These are phyloP conservation scores for Crocodylus rhombifer DNA, from an alignment of 2,797 vertebrate species.

Conservation along the genomic window DNA sequence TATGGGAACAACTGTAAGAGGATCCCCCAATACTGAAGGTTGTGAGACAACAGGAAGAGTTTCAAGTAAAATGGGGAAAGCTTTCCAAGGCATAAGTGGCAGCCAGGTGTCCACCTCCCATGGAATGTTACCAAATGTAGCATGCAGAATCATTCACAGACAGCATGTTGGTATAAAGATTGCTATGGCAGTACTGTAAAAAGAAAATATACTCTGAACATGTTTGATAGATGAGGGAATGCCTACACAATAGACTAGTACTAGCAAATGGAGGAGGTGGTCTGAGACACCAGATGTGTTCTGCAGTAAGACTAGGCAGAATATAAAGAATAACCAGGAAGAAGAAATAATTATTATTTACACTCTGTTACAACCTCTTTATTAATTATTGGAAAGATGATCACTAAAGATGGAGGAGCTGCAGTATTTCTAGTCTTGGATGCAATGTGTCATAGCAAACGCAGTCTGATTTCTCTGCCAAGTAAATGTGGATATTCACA, in stretches of 20 bases:
- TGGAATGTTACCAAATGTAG: neutral
- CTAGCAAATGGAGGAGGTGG: conserved; percentile 13
- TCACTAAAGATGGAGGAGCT: neutral
- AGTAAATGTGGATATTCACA: neutral
- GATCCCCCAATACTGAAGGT: conserved; percentile 14
- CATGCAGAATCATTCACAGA: conserved; percentile 20
- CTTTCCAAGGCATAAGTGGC: neutral
- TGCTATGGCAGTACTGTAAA: neutral
- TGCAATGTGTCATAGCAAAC: neutral
- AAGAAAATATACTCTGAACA: neutral
- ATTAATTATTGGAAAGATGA: neutral
- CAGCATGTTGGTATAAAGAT: neutral
- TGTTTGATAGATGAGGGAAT: conserved; percentile 33
- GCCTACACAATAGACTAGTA: conserved; percentile 42
- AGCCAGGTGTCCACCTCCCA: neutral
- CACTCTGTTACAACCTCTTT: neutral
- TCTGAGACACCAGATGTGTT: neutral
- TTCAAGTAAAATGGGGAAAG: neutral
- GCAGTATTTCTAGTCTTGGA: neutral
- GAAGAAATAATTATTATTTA: neutral
- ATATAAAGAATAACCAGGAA: neutral
- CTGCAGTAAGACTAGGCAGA: conserved; percentile 6
- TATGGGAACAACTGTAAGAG: conserved; percentile 22
- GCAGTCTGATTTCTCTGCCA: neutral
- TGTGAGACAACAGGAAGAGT: neutral